Evolutionary conservation across 2,797 vertebrate species (phyloP).

Genomic region (Buphagus erythrorhynchus): DNA sequence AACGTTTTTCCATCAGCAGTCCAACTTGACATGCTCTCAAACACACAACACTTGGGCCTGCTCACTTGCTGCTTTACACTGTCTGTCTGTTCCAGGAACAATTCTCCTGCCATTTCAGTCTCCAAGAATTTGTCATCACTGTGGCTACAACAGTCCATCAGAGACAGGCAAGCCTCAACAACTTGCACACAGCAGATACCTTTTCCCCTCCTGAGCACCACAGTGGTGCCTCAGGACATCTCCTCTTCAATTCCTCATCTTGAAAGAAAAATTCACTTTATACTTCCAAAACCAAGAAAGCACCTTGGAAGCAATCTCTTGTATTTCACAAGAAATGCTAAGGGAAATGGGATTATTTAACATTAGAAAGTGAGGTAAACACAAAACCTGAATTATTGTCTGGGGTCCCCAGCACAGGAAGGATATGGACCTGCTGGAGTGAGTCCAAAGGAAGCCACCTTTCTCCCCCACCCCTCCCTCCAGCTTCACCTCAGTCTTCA

Average conservation of each 20-base stretch:
- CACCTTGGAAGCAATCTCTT: background rate
- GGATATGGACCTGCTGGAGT: background rate
- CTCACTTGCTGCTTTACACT: background rate
- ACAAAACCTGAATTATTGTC: background rate
- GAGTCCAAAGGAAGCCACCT: background rate
- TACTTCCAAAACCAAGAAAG: background rate
- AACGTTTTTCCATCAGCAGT: background rate
- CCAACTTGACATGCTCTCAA: background rate
- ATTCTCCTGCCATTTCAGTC: background rate
- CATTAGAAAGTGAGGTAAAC: background rate
- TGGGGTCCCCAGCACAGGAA: background rate
- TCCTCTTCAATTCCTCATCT: background rate
- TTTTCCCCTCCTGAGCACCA: accelerated
- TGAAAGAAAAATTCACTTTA: background rate
- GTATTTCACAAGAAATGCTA: background rate
- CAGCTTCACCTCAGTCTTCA: background rate
- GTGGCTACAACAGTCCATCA: background rate
- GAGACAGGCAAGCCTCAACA: background rate
- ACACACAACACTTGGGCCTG: background rate
- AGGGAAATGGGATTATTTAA: background rate
- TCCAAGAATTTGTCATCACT: background rate
- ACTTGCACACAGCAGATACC: background rate
- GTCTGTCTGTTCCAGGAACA: background rate
- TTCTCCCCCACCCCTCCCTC: accelerated
- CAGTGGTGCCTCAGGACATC: background rate